Percentiles rank a stretch among this genome's conserved stretches.
These are phyloP conservation scores for Dryobotodes eremita DNA, from an alignment of 2,888 invertebrate species.

Conservation along the genomic window DNA sequence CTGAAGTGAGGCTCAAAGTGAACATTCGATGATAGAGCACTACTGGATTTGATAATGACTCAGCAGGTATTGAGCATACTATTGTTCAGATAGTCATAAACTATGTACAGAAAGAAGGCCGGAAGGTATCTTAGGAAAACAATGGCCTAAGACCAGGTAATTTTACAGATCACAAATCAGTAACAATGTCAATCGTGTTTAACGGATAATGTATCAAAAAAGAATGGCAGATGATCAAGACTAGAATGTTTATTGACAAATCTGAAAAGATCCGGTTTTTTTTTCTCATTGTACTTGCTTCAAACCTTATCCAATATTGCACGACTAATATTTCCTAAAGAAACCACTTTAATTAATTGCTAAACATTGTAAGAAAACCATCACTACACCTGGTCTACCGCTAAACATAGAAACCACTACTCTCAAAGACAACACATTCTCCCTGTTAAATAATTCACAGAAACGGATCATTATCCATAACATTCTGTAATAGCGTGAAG, in stretches of 20 bases:
- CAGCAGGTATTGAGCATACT: not conserved
- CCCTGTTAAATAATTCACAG: slow-evolving; percentile 9
- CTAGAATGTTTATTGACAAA: not conserved
- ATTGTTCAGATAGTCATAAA: not conserved
- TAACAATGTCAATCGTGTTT: not conserved
- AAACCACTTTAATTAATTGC: slow-evolving; percentile 6
- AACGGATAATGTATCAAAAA: not conserved
- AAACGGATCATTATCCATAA: slow-evolving; percentile 2
- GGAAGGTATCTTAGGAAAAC: not conserved
- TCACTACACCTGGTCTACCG: not conserved
- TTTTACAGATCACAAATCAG: slow-evolving; percentile 17
- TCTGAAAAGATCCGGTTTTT: not conserved
- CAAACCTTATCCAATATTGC: not conserved
- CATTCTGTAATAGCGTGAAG: slow-evolving; percentile 36
- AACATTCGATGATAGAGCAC: not conserved
- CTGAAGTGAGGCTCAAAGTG: not conserved
- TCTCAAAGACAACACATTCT: not conserved
- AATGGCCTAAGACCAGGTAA: not conserved
- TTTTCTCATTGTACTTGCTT: not conserved
- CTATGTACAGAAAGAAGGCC: not conserved
- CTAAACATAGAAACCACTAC: not conserved
- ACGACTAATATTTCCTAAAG: not conserved
- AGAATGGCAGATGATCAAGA: not conserved
- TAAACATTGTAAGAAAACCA: not conserved
- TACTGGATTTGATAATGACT: not conserved